Evolutionary conservation across 2,888 invertebrate genomes (phyloP).

Genomic region (Tricholauxania praeusta): DNA sequence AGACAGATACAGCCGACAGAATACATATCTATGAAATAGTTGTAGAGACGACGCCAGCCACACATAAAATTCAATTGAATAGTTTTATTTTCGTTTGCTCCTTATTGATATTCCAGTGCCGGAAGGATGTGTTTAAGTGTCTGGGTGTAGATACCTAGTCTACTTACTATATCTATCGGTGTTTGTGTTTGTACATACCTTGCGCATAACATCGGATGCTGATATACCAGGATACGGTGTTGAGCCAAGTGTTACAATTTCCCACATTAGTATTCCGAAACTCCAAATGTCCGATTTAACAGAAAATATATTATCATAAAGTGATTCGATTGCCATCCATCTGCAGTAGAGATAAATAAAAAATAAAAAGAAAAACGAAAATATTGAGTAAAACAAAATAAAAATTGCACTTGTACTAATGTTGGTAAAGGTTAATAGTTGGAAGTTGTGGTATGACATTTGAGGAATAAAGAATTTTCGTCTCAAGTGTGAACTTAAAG

Average conservation of each 20-base stretch:
- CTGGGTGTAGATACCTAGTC: not conserved
- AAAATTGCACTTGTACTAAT: not conserved
- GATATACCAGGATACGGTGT: slow-evolving; percentile 95
- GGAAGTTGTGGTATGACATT: too few relatives aligned
- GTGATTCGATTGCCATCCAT: slow-evolving; percentile 97
- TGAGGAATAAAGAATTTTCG: too few relatives aligned
- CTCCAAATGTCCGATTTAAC: slow-evolving; percentile 97
- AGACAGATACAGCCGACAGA: too few relatives aligned
- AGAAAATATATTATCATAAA: slow-evolving; percentile 94
- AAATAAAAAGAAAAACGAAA: not conserved
- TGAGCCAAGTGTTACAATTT: slow-evolving; percentile 93
- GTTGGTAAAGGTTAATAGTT: too few relatives aligned
- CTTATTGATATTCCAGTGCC: slow-evolving; percentile 9
- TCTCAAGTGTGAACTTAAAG: too few relatives aligned
- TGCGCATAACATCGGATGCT: slow-evolving; percentile 90
- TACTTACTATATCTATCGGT: not conserved
- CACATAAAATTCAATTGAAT: slow-evolving; percentile 15
- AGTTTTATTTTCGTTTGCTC: slow-evolving; percentile 10
- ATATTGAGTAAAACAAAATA: not conserved
- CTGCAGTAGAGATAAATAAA: slow-evolving; percentile 65
- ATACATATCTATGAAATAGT: too few relatives aligned
- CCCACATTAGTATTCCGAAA: slow-evolving; percentile 95
- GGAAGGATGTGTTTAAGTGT: slow-evolving; percentile 4
- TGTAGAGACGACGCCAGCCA: not conserved
- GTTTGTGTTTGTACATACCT: slow-evolving; percentile 71